Percentiles rank a stretch among this genome's conserved stretches.
These are phyloP conservation scores for Tachycineta bicolor DNA, from an alignment of 2,113 vertebrate species.

Conservation along the genomic window DNA sequence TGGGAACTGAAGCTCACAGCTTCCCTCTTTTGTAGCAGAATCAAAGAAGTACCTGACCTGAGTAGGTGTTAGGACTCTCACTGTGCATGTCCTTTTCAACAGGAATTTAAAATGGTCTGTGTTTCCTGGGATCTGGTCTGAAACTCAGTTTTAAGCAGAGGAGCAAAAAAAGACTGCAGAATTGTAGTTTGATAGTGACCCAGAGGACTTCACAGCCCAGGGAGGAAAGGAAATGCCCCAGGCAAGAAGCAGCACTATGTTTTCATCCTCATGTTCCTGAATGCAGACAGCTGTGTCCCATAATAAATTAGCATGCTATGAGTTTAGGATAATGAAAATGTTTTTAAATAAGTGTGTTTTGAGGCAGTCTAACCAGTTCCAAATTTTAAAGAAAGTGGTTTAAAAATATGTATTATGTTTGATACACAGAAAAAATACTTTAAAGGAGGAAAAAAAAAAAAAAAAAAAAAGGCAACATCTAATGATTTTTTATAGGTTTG, in stretches of 20 bases:
- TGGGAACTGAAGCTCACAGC: neutral
- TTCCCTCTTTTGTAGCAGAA: constrained; percentile 1
- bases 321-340: neutral
- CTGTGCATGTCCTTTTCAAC: neutral
- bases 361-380: neutral
- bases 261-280: neutral
- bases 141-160: neutral
- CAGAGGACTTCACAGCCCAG: neutral
- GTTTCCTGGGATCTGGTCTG: neutral
- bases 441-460: neutral
- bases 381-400: neutral
- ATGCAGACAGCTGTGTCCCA: neutral
- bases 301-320: neutral
- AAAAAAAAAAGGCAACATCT: neutral
- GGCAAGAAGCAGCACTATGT: neutral
- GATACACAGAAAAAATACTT: neutral
- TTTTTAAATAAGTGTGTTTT: neutral
- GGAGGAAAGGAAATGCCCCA: neutral
- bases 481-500: neutral
- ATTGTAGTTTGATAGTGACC: neutral
- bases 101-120: neutral
- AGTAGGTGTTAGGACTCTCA: neutral
- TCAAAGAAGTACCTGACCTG: constrained; percentile 36
- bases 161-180: neutral
- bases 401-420: neutral